A percentile compares a stretch with the other conserved stretches of the same genome.
phyloP scores from a whole-genome alignment of 2,113 vertebrate genomes.

The Myrmophylax atrothorax region DNA sequence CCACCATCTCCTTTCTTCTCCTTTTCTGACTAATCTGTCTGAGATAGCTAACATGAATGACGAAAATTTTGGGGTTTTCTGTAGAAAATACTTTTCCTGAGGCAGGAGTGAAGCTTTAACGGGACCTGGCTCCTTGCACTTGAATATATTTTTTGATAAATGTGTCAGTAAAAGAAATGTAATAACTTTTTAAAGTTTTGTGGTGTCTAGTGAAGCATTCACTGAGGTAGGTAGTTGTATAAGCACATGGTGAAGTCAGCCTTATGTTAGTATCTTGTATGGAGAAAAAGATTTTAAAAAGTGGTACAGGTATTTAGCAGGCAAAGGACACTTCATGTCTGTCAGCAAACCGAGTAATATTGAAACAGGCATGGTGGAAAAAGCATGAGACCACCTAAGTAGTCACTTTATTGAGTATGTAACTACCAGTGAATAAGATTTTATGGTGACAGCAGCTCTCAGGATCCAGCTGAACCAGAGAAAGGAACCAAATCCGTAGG shows the following conservation, averaged over 20 bases:
- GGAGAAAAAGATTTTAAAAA: background rate
- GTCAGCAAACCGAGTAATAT: slow-evolving; percentile 15
- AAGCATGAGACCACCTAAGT: slow-evolving; percentile 47
- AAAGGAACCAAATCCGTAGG: background rate
- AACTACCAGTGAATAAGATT: slow-evolving; percentile 12
- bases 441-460: slow-evolving; percentile 22
- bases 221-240: background rate
- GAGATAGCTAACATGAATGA: background rate
- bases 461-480: slow-evolving; percentile 26
- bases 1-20: background rate
- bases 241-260: background rate
- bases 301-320: background rate
- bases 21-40: background rate
- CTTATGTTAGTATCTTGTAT: background rate
- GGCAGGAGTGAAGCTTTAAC: background rate
- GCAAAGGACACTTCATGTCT: background rate
- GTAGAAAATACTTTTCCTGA: background rate
- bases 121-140: background rate
- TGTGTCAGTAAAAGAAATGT: background rate
- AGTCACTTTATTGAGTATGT: slow-evolving; percentile 9
- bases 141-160: background rate
- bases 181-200: background rate
- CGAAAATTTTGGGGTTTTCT: background rate
- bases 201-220: background rate
- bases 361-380: slow-evolving; percentile 8